A percentile compares a stretch with the other conserved stretches of the same genome.
Conservation (phyloP, 2,888 invertebrate species). For the Ptychoptera albimana region DNA sequence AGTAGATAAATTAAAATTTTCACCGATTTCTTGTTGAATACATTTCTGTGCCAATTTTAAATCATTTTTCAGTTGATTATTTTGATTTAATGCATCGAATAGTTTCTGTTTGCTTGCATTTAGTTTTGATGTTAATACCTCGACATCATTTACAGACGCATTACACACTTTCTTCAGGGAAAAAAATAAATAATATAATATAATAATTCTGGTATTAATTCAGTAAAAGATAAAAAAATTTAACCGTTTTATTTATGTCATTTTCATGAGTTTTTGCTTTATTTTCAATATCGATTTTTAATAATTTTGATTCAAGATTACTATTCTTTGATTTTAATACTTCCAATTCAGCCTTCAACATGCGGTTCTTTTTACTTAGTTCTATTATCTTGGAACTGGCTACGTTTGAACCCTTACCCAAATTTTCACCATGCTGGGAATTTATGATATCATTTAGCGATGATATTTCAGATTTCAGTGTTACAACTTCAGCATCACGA, state of each 20-base stretch:
- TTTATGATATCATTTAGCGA: conserved; percentile 23
- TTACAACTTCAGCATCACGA: conserved; percentile 21
- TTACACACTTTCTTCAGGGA: conserved; percentile 6
- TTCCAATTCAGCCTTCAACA: conserved; percentile 21
- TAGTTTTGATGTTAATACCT: conserved; percentile 32
- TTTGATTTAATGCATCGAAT: conserved; percentile 51
- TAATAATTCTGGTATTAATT: neutral
- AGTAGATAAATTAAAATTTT: conserved; percentile 45
- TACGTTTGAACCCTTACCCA: conserved; percentile 22
- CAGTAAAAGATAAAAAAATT: neutral
- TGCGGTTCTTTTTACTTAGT: conserved; percentile 25
- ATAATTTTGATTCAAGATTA: conserved; percentile 17
- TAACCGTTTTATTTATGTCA: neutral
- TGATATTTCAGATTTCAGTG: conserved; percentile 20
- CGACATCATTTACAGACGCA: conserved; percentile 14
- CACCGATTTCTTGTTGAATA: conserved; percentile 59
- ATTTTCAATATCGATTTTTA: conserved; percentile 11
- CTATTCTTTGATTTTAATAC: conserved; percentile 17
- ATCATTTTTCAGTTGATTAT: conserved; percentile 51
- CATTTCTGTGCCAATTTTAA: conserved; percentile 56
- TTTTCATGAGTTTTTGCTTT: neutral
- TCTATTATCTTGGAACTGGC: conserved; percentile 23
- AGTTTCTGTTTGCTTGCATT: conserved; percentile 47
- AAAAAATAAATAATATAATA: neutral
- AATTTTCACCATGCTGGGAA: conserved; percentile 22